These are phyloP conservation scores for Pangasius sanitwongsei DNA, from an alignment of 2,797 vertebrate genomes.

Conservation along the genomic window DNA sequence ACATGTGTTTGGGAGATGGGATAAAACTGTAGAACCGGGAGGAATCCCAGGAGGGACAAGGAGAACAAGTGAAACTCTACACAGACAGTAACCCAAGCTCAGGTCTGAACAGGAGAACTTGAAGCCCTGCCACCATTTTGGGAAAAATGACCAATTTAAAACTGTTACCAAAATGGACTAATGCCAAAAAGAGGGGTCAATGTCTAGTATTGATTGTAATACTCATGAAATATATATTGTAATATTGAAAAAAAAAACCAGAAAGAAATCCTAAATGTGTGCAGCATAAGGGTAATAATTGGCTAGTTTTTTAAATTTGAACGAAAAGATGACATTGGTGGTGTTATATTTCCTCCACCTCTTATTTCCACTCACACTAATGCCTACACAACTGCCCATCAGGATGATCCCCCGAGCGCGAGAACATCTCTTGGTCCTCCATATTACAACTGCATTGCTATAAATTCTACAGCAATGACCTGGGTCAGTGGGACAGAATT, in stretches of 20 bases:
- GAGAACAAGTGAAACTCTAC: background rate
- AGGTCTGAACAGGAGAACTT: background rate
- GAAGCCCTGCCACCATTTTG: background rate
- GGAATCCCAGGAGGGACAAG: background rate
- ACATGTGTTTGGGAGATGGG: background rate
- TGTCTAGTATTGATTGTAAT: background rate
- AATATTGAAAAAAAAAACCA: background rate
- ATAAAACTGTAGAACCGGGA: background rate
- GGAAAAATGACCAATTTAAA: background rate
- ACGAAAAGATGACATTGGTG: background rate
- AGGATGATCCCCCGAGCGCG: background rate
- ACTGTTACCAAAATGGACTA: background rate
- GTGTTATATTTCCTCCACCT: background rate
- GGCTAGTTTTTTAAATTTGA: background rate
- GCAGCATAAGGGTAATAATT: background rate
- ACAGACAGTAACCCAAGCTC: background rate
- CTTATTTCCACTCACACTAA: background rate
- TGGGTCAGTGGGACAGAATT: conserved; percentile 3
- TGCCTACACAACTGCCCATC: background rate
- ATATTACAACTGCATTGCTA: background rate
- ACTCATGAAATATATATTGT: background rate
- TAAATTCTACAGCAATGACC: background rate
- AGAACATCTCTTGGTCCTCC: background rate
- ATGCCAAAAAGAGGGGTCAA: background rate
- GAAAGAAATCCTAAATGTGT: background rate